Percentiles rank a stretch among this genome's conserved stretches.
phyloP scores from a whole-genome alignment of 2,797 vertebrate genomes.

The Chelmon rostratus region DNA sequence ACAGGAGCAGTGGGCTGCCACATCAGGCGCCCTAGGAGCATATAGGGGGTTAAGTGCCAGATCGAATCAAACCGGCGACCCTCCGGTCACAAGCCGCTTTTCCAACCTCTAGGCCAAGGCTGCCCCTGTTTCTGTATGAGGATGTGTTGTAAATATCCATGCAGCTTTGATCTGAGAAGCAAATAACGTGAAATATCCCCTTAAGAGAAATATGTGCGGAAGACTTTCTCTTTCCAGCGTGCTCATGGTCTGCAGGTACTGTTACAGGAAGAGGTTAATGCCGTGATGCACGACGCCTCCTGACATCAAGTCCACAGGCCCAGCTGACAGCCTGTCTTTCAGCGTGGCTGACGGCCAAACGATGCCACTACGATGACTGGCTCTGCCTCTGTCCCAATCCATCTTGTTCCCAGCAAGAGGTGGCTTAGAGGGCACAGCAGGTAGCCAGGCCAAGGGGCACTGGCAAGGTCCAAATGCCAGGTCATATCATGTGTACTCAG shows the following conservation, averaged over 20 bases:
- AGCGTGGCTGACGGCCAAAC: conserved; percentile 31
- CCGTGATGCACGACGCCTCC: conserved; percentile 2
- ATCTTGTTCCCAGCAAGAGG: conserved; percentile 38
- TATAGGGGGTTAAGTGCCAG: no score
- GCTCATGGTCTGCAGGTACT: conserved; percentile 2
- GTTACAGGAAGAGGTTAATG: conserved; percentile 27
- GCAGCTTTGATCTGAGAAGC: not conserved
- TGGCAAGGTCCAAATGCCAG: conserved; percentile 61
- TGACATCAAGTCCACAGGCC: conserved; percentile 30
- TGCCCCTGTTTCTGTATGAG: no score
- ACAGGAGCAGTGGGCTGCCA: no score
- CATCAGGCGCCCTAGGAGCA: no score
- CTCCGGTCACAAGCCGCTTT: no score
- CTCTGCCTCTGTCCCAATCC: conserved; percentile 8
- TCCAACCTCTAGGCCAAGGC: no score
- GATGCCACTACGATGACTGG: conserved; percentile 18
- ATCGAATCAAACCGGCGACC: no score
- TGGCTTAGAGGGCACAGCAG: conserved; percentile 38
- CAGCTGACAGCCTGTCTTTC: conserved; percentile 51
- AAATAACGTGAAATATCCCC: not conserved
- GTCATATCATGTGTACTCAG: conserved; percentile 71
- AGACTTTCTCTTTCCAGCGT: not conserved
- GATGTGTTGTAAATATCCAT: not conserved
- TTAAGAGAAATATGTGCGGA: not conserved
- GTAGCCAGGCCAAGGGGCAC: conserved; percentile 53